Evolutionary conservation across 2,113 vertebrate species (phyloP).

Genomic region (Pteropus alecto): DNA sequence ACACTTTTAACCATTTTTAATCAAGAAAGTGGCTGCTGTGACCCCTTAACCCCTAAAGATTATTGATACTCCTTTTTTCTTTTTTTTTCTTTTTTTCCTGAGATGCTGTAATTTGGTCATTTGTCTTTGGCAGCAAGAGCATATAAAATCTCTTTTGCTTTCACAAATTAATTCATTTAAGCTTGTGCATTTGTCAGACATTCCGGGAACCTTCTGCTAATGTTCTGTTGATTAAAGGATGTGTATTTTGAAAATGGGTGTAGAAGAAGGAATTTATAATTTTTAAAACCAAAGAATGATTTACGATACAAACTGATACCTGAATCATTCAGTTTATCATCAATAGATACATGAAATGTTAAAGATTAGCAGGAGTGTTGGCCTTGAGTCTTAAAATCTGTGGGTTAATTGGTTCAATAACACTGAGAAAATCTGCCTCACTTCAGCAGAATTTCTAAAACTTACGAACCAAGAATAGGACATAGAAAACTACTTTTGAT

Average conservation of each 20-base stretch:
- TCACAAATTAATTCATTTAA: conserved; percentile 60
- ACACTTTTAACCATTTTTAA: conserved; percentile 1
- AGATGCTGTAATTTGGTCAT: neutral
- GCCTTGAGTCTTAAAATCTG: neutral
- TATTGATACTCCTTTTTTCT: neutral
- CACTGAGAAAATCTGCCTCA: neutral
- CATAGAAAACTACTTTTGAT: neutral
- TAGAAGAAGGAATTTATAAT: conserved; percentile 41
- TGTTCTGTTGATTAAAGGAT: conserved; percentile 48
- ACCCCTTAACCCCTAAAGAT: conserved; percentile 6
- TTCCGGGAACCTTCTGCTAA: conserved; percentile 11
- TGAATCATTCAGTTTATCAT: neutral
- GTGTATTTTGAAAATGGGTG: conserved; percentile 23
- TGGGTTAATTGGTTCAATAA: neutral
- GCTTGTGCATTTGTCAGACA: conserved; percentile 18
- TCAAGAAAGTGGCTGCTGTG: conserved; percentile 28
- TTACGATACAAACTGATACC: neutral
- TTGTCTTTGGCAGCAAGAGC: conserved; percentile 28
- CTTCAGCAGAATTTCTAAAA: neutral
- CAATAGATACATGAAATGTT: neutral
- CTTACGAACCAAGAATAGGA: neutral
- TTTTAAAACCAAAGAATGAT: conserved; percentile 10
- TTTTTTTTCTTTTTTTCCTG: neutral
- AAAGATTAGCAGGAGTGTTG: neutral
- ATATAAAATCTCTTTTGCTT: conserved; percentile 19